A percentile compares a stretch with the other conserved stretches of the same genome.
Evolutionary conservation across 2,888 invertebrate species (phyloP).

Genomic region (Temnothorax rugatulus): DNA sequence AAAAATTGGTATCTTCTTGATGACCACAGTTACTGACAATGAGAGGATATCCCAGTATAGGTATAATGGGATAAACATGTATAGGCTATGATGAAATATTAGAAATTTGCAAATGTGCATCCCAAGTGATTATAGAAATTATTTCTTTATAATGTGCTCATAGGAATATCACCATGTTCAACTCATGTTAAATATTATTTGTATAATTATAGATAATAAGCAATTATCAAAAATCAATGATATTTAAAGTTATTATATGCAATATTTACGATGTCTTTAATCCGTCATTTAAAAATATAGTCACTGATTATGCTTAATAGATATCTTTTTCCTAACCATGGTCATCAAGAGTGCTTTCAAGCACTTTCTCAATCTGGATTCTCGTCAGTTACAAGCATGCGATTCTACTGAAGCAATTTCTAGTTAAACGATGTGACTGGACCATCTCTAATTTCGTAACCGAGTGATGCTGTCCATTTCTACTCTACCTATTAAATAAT

Average conservation of each 20-base stretch:
- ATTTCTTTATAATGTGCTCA: no score
- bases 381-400: not conserved
- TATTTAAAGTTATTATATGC: not conserved
- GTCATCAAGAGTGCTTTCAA: constrained; percentile 4
- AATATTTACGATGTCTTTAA: not conserved
- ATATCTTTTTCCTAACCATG: not conserved
- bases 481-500: constrained; percentile 3
- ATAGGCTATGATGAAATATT: not conserved
- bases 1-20: not conserved
- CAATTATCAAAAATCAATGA: not conserved
- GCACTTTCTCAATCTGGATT: constrained; percentile 22
- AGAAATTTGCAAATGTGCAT: not conserved
- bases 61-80: not conserved
- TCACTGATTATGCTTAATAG: not conserved
- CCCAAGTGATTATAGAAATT: not conserved
- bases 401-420: constrained; percentile 12
- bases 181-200: not conserved
- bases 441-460: not conserved
- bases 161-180: not conserved
- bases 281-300: not conserved
- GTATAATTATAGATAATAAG: constrained; percentile 2
- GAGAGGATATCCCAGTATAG: not conserved
- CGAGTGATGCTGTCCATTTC: not conserved
- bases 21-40: not conserved
- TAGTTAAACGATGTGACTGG: not conserved